Conservation (phyloP, 2,888 invertebrate species). For the Harpalus rubripes region DNA sequence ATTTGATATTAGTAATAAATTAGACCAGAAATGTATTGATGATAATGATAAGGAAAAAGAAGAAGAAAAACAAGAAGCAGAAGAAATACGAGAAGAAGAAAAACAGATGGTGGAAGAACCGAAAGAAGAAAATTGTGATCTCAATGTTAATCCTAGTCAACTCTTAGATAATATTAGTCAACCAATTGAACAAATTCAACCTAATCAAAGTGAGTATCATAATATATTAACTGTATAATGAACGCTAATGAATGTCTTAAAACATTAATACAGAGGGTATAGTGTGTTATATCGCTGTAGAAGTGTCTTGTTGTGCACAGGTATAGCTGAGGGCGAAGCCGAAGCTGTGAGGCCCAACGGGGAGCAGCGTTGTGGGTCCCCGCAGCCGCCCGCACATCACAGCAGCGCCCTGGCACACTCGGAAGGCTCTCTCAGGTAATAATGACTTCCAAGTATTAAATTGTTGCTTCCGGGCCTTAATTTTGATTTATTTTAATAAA, state of each 20-base stretch:
- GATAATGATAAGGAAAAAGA: slow-evolving; percentile 66
- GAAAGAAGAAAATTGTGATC: slow-evolving; percentile 52
- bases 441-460: no score
- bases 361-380: no score
- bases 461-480: no score
- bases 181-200: slow-evolving; percentile 20
- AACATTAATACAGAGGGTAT: not conserved
- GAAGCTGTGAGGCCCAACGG: no score
- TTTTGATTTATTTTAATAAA: no score
- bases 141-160: slow-evolving; percentile 56
- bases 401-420: not conserved
- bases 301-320: no score
- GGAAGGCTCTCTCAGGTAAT: not conserved
- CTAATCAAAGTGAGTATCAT: slow-evolving; percentile 18
- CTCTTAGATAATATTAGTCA: slow-evolving; percentile 42
- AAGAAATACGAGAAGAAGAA: not conserved
- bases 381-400: no score
- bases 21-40: slow-evolving; percentile 65
- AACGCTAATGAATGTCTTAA: not conserved
- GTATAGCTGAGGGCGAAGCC: no score
- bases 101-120: no score
- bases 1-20: slow-evolving; percentile 58
- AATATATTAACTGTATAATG: not conserved
- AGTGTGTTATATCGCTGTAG: not conserved
- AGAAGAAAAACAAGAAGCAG: slow-evolving; percentile 65